Conservation (phyloP, 2,888 invertebrate genomes). For the Drosophila ezoana region DNA sequence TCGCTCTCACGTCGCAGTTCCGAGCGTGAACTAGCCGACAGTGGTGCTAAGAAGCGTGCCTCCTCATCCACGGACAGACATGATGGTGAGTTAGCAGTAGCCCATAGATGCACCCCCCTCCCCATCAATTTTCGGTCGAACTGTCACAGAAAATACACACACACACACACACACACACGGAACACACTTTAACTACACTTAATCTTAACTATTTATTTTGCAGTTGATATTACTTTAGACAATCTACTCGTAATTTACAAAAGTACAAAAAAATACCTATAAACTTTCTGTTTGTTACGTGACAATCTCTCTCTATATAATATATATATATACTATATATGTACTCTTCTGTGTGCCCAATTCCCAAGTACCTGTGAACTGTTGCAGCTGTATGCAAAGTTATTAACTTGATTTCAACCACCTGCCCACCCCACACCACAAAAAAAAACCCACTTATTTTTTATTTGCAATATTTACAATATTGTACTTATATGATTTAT, state of each 20-base stretch:
- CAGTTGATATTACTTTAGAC: conserved; percentile 65
- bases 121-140: conserved; percentile 25
- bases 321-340: conserved; percentile 16
- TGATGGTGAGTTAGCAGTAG: conserved; percentile 86
- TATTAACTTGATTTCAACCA: conserved; percentile 28
- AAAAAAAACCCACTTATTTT: conserved; percentile 11
- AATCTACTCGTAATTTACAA: conserved; percentile 42
- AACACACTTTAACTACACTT: conserved; percentile 34
- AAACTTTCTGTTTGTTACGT: conserved; percentile 29
- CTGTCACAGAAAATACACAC: conserved; percentile 34
- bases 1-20: conserved; percentile 93
- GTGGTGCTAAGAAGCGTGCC: conserved; percentile 89
- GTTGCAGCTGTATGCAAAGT: conserved; percentile 47
- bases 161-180: conserved; percentile 31
- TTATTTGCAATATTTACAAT: conserved; percentile 34
- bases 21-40: conserved; percentile 91
- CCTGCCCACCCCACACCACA: not conserved
- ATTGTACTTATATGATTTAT: conserved; percentile 10
- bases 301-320: conserved; percentile 16
- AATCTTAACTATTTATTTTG: conserved; percentile 73
- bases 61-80: conserved; percentile 90
- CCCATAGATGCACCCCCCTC: not conserved
- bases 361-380: conserved; percentile 45
- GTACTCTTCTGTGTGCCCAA: conserved; percentile 32
- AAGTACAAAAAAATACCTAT: not conserved